Evolutionary conservation across 2,113 vertebrate genomes (phyloP), one percentile per base, ranked within the genome.

Genomic region (Saccopteryx leptura): DNA sequence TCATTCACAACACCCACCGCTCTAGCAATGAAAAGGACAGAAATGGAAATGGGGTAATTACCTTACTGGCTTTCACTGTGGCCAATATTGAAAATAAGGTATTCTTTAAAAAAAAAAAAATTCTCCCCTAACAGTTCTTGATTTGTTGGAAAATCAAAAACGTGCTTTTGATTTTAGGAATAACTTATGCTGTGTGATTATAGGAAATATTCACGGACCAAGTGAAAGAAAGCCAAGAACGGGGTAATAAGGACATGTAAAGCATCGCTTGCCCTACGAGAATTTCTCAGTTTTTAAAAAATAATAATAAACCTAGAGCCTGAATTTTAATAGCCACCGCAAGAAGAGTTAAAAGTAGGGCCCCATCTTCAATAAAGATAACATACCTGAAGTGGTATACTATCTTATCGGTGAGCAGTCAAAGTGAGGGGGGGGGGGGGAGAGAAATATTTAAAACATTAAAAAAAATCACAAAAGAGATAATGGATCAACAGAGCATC

Each of bases 41-140:
- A 91, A 95, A 75, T 82, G 68, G n/a, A 85, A 85, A 85, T 78
- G n/a, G 17, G 28, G 46, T 96, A 80, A 89, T 84, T 94, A 94
- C 66, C 39, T 54, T 39, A 24, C 65, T 78, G 75, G 90, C 33
- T 91, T 69, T 24, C 21, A 61, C 61, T 31, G 9, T 50, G 50
- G 33, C 24, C n/a, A 88, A 71, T 92, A 94, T 14, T 90, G n/a
- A 84, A 90, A 87, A 76, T 10, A 33, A 92, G 58, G 4, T 61
- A 92, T 90, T 90, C 52, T 24, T 65, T 21, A 11, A n/a, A 69
- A 28, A 56, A 88, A 52, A 54, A 39, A 39, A 39, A 39, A 39
- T 3, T 9, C 14, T 71, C 52, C 48, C 54, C 1, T 46, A 84
- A 46, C 50, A 83, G 33, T 93, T 68, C 48, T 1, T 24, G 82